phyloP scores from a whole-genome alignment of 1,140 invertebrate genomes.

The Bombus balteatus region DNA sequence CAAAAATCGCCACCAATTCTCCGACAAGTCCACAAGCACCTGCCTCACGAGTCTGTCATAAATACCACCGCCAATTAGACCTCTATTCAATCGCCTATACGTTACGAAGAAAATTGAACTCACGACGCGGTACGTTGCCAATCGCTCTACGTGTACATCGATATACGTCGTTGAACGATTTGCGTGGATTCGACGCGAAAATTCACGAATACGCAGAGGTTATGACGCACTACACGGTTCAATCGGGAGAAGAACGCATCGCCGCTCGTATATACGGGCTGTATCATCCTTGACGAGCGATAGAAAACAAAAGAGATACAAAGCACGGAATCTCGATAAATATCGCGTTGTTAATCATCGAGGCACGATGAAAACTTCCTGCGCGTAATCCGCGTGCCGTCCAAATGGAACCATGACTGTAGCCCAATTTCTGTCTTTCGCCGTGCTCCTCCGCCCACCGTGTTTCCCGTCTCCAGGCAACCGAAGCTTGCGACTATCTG shows the following conservation, averaged over 20 bases:
- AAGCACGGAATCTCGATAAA: neutral
- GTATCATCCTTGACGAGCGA: neutral
- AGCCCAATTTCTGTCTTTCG: conserved; percentile 37
- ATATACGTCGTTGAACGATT: neutral
- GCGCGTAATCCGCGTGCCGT: conserved; percentile 27
- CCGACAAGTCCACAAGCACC: neutral
- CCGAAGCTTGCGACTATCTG: conserved; percentile 29
- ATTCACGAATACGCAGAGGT: conserved; percentile 25
- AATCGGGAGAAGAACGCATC: neutral
- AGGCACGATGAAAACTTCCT: neutral
- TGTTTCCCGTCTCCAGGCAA: conserved; percentile 66
- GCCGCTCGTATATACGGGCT: neutral
- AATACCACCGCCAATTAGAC: conserved; percentile 25
- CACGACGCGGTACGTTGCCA: neutral
- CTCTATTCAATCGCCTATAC: neutral
- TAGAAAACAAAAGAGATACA: neutral
- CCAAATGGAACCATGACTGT: conserved; percentile 51
- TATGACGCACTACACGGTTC: conserved; percentile 13
- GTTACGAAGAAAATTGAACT: neutral
- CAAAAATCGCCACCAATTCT: neutral
- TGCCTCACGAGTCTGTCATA: neutral
- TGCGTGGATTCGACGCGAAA: neutral
- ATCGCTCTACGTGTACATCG: conserved; percentile 2
- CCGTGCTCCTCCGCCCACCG: conserved; percentile 30
- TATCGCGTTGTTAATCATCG: conserved; percentile 10